Evolutionary conservation across 1,140 invertebrate genomes (phyloP).

Genomic region (Dendroctonus valens): DNA sequence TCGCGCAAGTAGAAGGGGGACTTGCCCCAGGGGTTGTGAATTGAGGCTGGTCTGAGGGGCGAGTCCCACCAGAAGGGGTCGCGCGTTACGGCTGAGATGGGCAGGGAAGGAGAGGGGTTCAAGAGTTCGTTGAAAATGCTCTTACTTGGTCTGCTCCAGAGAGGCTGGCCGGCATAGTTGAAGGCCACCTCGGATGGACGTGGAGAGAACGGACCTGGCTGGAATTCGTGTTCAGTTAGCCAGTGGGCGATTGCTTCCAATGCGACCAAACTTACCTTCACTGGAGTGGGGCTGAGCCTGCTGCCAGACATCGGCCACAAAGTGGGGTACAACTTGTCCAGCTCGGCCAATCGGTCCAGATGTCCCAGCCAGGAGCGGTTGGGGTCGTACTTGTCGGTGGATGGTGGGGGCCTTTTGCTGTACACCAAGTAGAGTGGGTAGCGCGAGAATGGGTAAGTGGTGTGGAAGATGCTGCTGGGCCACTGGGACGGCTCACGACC

Average conservation of each 20-base stretch:
- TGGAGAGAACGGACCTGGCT: conserved; percentile 52
- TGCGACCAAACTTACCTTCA: conserved; percentile 51
- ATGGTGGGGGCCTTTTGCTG: conserved; percentile 57
- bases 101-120: conserved; percentile 72
- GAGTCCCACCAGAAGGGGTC: conserved; percentile 83
- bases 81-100: conserved; percentile 73
- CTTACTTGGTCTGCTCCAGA: conserved; percentile 62
- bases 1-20: conserved; percentile 78
- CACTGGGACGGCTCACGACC: conserved; percentile 59
- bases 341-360: conserved; percentile 53
- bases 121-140: conserved; percentile 72
- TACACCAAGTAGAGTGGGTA: conserved; percentile 64
- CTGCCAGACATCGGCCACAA: conserved; percentile 54
- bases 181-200: conserved; percentile 50
- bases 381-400: conserved; percentile 56
- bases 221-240: conserved; percentile 7
- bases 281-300: conserved; percentile 62
- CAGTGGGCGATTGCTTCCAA: too few species aligned
- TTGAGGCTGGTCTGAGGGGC: conserved; percentile 69
- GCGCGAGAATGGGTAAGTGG: conserved; percentile 62
- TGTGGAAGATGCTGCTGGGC: conserved; percentile 53
- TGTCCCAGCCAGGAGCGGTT: conserved; percentile 56
- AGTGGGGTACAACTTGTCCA: conserved; percentile 54
- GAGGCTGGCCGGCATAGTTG: conserved; percentile 69
- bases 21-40: conserved; percentile 60